Evolutionary conservation across 2,888 invertebrate species (phyloP).

Genomic region (Deroplatys truncata): DNA sequence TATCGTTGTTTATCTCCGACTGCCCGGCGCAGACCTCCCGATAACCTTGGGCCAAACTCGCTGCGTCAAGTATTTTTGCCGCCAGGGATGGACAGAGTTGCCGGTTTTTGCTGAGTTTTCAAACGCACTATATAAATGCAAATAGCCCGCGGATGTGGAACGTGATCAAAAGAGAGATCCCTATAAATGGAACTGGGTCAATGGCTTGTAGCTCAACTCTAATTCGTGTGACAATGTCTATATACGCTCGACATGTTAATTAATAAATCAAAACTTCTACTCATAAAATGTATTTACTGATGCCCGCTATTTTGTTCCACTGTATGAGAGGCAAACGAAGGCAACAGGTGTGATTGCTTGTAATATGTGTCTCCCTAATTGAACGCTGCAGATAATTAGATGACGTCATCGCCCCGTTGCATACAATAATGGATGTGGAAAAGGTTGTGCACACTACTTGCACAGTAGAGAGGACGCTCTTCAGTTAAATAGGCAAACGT

Average conservation of each 20-base stretch:
- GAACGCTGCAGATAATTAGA: not conserved
- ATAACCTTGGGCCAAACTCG: too few relatives aligned
- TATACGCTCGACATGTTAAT: not conserved
- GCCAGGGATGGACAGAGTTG: too few relatives aligned
- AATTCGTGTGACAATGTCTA: not conserved
- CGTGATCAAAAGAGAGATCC: not conserved
- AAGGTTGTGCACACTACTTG: not conserved
- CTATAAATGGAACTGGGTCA: not conserved
- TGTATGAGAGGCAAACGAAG: not conserved
- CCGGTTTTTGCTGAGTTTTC: too few relatives aligned
- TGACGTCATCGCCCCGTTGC: not conserved
- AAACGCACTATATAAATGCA: too few relatives aligned
- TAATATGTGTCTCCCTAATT: not conserved
- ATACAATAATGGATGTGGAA: not conserved
- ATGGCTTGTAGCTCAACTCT: not conserved
- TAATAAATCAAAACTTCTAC: not conserved
- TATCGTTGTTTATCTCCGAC: too few relatives aligned
- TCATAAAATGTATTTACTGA: not conserved
- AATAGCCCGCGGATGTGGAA: too few relatives aligned
- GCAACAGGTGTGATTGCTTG: not conserved
- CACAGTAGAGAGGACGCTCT: not conserved
- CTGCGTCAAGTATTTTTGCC: too few relatives aligned
- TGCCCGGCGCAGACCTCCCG: too few relatives aligned
- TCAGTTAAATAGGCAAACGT: not conserved
- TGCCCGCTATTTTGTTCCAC: not conserved